Conservation (phyloP, 2,888 invertebrate genomes). For the Erannis defoliaria region DNA sequence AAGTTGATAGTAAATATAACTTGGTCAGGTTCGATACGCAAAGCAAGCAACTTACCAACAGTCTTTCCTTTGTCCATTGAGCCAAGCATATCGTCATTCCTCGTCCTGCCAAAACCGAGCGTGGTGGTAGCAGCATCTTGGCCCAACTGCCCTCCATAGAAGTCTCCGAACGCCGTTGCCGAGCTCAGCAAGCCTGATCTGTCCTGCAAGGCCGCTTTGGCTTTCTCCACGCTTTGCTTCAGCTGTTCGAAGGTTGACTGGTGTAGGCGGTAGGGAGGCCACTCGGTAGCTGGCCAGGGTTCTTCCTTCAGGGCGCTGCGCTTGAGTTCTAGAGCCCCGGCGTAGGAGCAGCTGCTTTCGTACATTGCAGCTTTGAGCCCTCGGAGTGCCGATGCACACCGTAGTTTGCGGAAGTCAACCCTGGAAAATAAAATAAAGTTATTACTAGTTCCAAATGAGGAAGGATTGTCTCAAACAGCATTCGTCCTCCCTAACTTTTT, state of each 20-base stretch:
- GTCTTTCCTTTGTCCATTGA: slow-evolving; percentile 77
- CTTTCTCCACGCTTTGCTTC: slow-evolving; percentile 96
- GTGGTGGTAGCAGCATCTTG: slow-evolving; percentile 70
- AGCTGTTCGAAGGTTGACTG: slow-evolving; percentile 96
- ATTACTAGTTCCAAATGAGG: no score
- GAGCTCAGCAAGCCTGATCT: slow-evolving; percentile 89
- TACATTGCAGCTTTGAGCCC: slow-evolving; percentile 90
- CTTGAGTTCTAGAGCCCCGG: slow-evolving; percentile 93
- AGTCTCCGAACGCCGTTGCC: slow-evolving; percentile 90
- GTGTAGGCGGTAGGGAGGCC: slow-evolving; percentile 93
- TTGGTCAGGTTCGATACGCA: no score
- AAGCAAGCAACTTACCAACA: slow-evolving; percentile 66
- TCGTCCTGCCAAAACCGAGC: slow-evolving; percentile 73
- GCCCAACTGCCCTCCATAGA: slow-evolving; percentile 85
- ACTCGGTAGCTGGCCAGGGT: slow-evolving; percentile 88
- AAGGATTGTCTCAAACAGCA: no score
- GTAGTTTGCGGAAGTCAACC: slow-evolving; percentile 75
- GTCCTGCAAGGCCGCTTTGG: slow-evolving; percentile 94
- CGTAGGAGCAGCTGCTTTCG: slow-evolving; percentile 97
- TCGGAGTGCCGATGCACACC: slow-evolving; percentile 77
- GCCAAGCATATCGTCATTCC: slow-evolving; percentile 80
- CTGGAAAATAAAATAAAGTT: slow-evolving; percentile 51
- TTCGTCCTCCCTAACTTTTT: no score
- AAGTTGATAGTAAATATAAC: no score
- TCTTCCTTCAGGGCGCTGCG: slow-evolving; percentile 87